A percentile compares a stretch with the other conserved stretches of the same genome.
These are phyloP conservation scores for Chionis minor DNA, from an alignment of 2,113 vertebrate genomes.

Conservation along the genomic window DNA sequence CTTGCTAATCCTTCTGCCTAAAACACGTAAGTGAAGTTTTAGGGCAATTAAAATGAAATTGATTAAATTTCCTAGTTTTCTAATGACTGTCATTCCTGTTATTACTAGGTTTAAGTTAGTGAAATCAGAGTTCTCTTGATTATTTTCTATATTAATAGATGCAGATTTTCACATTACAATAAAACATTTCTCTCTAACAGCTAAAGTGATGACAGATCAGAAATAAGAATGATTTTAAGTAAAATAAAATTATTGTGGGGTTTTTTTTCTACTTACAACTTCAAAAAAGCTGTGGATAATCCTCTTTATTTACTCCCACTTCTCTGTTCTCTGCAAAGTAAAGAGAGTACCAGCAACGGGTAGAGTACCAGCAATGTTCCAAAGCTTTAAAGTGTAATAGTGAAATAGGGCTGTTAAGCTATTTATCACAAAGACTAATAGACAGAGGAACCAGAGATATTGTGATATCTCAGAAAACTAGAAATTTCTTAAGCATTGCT, in stretches of 20 bases:
- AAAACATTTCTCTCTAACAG: neutral
- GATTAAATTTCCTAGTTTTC: conserved; percentile 42
- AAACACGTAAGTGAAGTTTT: conserved; percentile 54
- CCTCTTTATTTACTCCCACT: neutral
- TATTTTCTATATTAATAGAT: neutral
- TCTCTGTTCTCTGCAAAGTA: neutral
- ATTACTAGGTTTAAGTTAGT: neutral
- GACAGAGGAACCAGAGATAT: neutral
- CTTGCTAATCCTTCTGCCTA: conserved; percentile 59
- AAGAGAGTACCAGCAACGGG: neutral
- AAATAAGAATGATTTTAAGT: neutral
- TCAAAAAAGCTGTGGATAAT: neutral
- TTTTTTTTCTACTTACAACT: neutral
- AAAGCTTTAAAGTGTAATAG: neutral
- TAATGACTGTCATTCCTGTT: neutral
- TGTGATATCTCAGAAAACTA: neutral
- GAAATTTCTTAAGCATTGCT: neutral
- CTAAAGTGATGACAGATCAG: neutral
- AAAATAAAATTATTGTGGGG: too few relatives aligned
- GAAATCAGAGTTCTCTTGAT: neutral
- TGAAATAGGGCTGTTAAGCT: neutral
- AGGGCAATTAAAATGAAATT: conserved; percentile 27
- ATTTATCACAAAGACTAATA: neutral
- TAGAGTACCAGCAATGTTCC: neutral
- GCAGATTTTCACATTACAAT: neutral